Conservation (phyloP, 2,888 invertebrate genomes). For the Nomada fucata region DNA sequence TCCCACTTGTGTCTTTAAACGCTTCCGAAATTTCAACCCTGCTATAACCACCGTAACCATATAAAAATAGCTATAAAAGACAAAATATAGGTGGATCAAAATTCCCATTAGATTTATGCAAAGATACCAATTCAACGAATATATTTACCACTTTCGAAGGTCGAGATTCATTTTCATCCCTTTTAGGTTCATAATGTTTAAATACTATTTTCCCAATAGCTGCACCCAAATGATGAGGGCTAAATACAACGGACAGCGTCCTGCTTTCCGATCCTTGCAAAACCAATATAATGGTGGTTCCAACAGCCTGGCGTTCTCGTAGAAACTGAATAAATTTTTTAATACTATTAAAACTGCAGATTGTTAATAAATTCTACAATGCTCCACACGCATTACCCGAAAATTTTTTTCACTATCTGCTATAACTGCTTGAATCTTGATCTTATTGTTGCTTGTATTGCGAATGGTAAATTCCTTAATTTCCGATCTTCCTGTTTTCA, state of each 20-base stretch:
- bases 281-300: slow-evolving; percentile 81
- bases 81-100: slow-evolving; percentile 10
- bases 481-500: slow-evolving; percentile 85
- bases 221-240: slow-evolving; percentile 86
- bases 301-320: slow-evolving; percentile 75
- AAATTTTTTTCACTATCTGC: slow-evolving; percentile 79
- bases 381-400: slow-evolving; percentile 79
- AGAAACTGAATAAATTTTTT: slow-evolving; percentile 73
- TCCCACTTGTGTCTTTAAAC: slow-evolving; percentile 86
- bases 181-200: slow-evolving; percentile 82
- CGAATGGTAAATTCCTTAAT: slow-evolving; percentile 86
- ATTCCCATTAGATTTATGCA: slow-evolving; percentile 1
- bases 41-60: slow-evolving; percentile 87
- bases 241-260: slow-evolving; percentile 85
- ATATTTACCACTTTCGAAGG: slow-evolving; percentile 62
- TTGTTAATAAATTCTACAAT: background rate
- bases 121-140: slow-evolving; percentile 4
- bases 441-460: slow-evolving; percentile 86
- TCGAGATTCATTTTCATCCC: slow-evolving; percentile 59
- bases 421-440: slow-evolving; percentile 86
- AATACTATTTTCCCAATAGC: slow-evolving; percentile 86
- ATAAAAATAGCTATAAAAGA: slow-evolving; percentile 83
- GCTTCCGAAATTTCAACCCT: slow-evolving; percentile 85
- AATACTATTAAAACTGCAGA: background rate
- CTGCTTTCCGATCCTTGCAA: slow-evolving; percentile 87